A percentile compares a stretch with the other conserved stretches of the same genome.
Conservation (phyloP, 2,797 vertebrate genomes). For the Clarias laeviceps region DNA sequence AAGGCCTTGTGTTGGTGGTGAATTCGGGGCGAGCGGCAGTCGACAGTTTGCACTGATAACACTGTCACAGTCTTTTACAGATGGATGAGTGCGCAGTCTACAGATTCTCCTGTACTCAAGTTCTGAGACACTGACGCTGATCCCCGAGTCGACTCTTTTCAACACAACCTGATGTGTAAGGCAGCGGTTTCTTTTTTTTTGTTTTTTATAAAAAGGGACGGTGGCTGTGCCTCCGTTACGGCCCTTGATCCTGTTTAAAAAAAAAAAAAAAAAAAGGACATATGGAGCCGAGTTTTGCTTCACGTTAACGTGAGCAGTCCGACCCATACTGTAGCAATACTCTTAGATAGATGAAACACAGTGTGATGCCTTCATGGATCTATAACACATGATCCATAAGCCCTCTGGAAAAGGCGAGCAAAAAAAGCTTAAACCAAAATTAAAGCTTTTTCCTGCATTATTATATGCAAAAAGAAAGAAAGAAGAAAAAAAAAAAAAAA, state of each 20-base stretch:
- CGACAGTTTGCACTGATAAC: neutral
- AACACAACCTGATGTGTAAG: slow-evolving; percentile 14
- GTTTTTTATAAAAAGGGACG: neutral
- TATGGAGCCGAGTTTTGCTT: neutral
- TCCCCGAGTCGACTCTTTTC: neutral
- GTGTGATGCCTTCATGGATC: slow-evolving; percentile 20
- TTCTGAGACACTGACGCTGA: neutral
- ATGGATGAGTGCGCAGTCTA: neutral
- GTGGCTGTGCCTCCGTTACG: slow-evolving; percentile 11
- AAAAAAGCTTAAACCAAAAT: neutral
- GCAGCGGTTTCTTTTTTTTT: neutral
- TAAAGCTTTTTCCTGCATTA: neutral
- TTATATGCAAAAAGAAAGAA: neutral
- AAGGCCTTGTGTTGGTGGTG: slow-evolving; percentile 30
- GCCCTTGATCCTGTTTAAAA: neutral
- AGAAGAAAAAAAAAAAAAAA: too few species aligned
- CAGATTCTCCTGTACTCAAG: neutral
- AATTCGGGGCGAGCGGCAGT: neutral
- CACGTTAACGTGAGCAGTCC: neutral
- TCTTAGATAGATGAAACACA: slow-evolving; percentile 19
- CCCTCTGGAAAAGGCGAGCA: slow-evolving; percentile 1
- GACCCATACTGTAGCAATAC: slow-evolving; percentile 3
- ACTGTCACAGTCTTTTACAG: slow-evolving; percentile 17
- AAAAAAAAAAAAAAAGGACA: neutral
- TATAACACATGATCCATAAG: neutral